Conservation (phyloP, 2,113 vertebrate species). For the Urocitellus parryii region DNA sequence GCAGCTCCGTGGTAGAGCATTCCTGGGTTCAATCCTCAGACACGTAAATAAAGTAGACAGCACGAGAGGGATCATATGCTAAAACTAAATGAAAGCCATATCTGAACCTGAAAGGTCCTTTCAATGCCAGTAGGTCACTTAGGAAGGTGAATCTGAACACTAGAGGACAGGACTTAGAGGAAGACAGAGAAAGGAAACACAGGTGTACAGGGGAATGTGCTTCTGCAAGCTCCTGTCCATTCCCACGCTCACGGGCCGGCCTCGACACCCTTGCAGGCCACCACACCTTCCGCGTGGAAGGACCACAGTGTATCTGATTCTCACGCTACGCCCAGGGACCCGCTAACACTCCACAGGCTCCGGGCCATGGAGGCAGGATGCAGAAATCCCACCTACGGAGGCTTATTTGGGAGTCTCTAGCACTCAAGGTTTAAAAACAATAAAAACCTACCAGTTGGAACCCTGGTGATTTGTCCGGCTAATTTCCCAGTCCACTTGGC, state of each 20-base stretch:
- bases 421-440: accelerated
- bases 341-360: no score
- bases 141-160: background rate
- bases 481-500: background rate
- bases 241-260: background rate
- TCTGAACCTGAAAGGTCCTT: background rate
- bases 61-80: accelerated
- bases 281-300: accelerated
- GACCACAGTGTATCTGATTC: background rate
- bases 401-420: background rate
- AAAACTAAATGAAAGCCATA: background rate
- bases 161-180: background rate
- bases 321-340: background rate
- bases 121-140: background rate
- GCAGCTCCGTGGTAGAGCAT: background rate
- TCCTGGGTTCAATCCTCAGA: no score
- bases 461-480: accelerated
- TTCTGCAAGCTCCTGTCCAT: background rate
- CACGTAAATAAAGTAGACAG: background rate
- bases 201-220: background rate
- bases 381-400: background rate
- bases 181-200: background rate
- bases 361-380: accelerated
- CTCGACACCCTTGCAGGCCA: accelerated
- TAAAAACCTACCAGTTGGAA: no score